A percentile compares a stretch with the other conserved stretches of the same genome.
These are phyloP conservation scores for Zoanthus solanderi DNA, from an alignment of 92 coral and sea anemone species.

Conservation along the genomic window DNA sequence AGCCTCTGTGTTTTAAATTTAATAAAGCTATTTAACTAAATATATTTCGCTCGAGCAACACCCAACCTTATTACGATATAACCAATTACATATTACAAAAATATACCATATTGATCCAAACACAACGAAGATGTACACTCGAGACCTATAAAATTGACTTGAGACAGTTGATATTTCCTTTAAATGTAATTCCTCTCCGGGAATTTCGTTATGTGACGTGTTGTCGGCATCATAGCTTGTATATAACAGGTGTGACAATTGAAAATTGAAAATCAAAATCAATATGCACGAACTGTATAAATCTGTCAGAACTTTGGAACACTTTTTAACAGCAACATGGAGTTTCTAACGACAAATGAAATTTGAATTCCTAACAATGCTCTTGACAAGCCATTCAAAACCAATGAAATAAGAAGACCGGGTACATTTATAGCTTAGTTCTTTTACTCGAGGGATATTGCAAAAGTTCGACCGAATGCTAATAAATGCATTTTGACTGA, in stretches of 20 bases:
- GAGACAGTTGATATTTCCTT: background rate
- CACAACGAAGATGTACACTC: background rate
- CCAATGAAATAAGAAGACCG: background rate
- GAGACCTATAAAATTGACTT: background rate
- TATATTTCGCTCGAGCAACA: background rate
- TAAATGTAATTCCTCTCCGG: background rate
- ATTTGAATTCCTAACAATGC: background rate
- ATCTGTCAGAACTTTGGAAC: slow-evolving; percentile 11
- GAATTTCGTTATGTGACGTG: background rate
- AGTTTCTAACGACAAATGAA: background rate
- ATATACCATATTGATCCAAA: background rate
- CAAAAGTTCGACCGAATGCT: slow-evolving; percentile 14
- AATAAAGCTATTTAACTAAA: background rate
- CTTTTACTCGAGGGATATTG: slow-evolving; percentile 7
- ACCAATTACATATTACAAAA: background rate
- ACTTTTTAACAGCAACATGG: background rate
- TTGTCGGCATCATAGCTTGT: slow-evolving; percentile 6
- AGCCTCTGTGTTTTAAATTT: background rate
- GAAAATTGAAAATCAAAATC: slow-evolving; percentile 22
- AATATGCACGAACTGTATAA: slow-evolving; percentile 35
- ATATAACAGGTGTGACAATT: slow-evolving; percentile 18
- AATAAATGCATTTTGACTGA: slow-evolving; percentile 34
- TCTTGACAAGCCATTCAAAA: background rate
- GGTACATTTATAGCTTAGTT: background rate
- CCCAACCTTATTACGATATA: slow-evolving; percentile 5